Conservation (phyloP, 2,797 vertebrate genomes). For the Zalophus californianus region DNA sequence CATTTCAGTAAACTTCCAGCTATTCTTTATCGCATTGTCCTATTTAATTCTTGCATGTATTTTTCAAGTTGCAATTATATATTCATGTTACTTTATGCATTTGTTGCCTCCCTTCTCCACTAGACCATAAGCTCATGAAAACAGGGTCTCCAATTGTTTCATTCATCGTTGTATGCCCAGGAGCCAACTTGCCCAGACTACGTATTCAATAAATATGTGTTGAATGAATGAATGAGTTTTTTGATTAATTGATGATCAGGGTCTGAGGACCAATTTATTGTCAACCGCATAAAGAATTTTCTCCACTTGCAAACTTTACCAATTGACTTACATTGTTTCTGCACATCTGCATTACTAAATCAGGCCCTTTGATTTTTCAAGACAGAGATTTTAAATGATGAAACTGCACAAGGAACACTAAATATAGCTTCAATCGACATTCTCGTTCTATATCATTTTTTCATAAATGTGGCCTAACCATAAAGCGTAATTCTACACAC, state of each 20-base stretch:
- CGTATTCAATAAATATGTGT: neutral
- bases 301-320: neutral
- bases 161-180: neutral
- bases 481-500: neutral
- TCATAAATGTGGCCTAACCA: neutral
- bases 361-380: neutral
- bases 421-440: neutral
- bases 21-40: neutral
- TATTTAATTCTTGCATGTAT: neutral
- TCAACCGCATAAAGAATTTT: neutral
- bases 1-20: neutral
- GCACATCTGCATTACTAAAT: neutral
- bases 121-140: neutral
- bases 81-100: neutral
- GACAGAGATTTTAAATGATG: slow-evolving; percentile 14
- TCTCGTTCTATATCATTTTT: slow-evolving; percentile 9
- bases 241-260: neutral
- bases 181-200: neutral
- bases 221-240: neutral
- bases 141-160: neutral
- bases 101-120: neutral
- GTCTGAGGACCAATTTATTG: neutral
- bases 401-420: neutral
- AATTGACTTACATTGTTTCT: neutral
- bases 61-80: neutral